Evolutionary conservation across 2,888 invertebrate genomes (phyloP).

Genomic region (Hirtodrosophila histrioides): DNA sequence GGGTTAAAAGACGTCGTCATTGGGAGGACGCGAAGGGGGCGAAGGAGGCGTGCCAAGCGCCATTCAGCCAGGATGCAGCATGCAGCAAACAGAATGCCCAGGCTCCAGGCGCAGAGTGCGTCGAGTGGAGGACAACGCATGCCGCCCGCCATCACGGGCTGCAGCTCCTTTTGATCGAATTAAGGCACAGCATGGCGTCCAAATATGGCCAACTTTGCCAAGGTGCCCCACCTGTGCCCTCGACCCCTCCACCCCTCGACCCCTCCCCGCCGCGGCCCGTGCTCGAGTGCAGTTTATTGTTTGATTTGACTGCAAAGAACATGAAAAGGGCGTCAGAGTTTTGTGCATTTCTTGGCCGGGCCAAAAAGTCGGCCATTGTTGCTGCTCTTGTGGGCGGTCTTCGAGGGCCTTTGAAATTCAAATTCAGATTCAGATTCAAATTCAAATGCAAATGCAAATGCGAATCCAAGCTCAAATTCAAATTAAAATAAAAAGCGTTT

Average conservation of each 20-base stretch:
- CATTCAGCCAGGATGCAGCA: slow-evolving; percentile 47
- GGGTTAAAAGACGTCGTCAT: slow-evolving; percentile 35
- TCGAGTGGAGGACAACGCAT: slow-evolving; percentile 28
- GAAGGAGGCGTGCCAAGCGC: slow-evolving; percentile 69
- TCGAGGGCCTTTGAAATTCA: slow-evolving; percentile 68
- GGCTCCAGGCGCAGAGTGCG: slow-evolving; percentile 11
- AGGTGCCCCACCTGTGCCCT: not conserved
- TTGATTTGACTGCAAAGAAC: slow-evolving; percentile 50
- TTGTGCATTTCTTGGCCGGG: slow-evolving; percentile 48
- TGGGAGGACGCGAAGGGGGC: slow-evolving; percentile 9
- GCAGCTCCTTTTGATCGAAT: slow-evolving; percentile 72
- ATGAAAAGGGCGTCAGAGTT: slow-evolving; percentile 35
- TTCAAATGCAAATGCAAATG: slow-evolving; percentile 53
- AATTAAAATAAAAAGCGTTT: slow-evolving; percentile 49
- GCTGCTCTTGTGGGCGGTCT: slow-evolving; percentile 55
- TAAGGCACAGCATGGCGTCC: slow-evolving; percentile 77
- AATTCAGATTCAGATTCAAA: slow-evolving; percentile 35
- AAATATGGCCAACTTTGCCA: slow-evolving; percentile 77
- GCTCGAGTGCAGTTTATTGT: slow-evolving; percentile 80
- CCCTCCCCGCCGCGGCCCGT: slow-evolving; percentile 26
- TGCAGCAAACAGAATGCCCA: slow-evolving; percentile 6
- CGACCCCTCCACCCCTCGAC: not conserved
- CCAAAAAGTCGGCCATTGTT: slow-evolving; percentile 47
- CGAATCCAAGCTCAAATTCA: slow-evolving; percentile 50
- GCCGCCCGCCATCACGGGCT: slow-evolving; percentile 52